Base-by-base conservation (phyloP, 2,888 invertebrate genomes). In the Torymus aiolomorphi region DNA sequence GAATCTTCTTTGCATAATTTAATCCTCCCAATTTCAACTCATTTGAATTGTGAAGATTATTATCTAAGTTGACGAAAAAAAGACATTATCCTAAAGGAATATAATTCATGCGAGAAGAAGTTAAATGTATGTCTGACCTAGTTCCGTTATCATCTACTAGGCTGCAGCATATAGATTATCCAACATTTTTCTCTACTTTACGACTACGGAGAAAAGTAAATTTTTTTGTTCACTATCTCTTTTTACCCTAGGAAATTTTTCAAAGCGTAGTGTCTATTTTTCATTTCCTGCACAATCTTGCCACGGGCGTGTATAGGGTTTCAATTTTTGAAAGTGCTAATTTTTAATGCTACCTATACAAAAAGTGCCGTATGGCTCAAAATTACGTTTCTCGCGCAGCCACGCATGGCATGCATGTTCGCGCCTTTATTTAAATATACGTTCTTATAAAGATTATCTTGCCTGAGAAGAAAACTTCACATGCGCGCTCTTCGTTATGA, bases 71-170 rank as follows among this genome's bases (percentile, higher is more conserved):
- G n/a, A 14, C 63, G 14, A 42, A 63, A 63, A 63, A 49, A 10
- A 49, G 2, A 56, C 42, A 42, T 42, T 42, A 42, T 42, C 42
- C 42, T 42, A 42, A 42, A 42, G 42, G 42, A 42, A 42, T 42
- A 42, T 42, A 42, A 42, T 42, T 42, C 42, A 42, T 42, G 42
- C 8, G 0, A 18, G 18, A 57, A 70, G 12, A 70, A 70, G 56
- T 70, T 59, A 57, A 59, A 70, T 57, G 49, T 70, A 24, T 20
- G 72, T 31, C 63, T 72, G 72, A 72, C 72, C 72, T 62, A 72
- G 12, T 72, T 72, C 49, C 13, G 31, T 24, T 62, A 52, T 62
- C 61, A 51, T 31, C 71, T 18, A 20, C 49, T 71, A 2, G 14
- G 56, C 59, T 71, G 71, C 42, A 42, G 42, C 49, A 20, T 59